phyloP scores from a whole-genome alignment of 2,797 vertebrate species.

The Sternotherus odoratus region DNA sequence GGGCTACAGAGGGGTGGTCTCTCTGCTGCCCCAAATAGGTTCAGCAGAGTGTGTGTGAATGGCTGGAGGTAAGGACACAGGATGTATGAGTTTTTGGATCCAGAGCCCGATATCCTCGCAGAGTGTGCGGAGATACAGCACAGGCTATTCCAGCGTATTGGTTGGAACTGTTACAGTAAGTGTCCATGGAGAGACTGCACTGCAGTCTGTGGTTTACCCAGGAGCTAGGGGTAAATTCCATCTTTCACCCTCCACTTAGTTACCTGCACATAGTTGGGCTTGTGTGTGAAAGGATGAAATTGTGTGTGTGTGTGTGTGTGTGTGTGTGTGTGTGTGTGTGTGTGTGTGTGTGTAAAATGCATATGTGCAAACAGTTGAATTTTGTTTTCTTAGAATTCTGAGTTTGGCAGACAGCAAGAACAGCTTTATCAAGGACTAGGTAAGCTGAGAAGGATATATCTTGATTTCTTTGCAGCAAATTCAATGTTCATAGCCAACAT shows the following conservation, averaged over 20 bases:
- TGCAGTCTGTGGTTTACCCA: background rate
- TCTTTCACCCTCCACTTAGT: background rate
- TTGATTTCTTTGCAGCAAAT: conserved; percentile 26
- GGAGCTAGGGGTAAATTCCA: background rate
- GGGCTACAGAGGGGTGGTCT: background rate
- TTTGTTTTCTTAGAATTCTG: conserved; percentile 14
- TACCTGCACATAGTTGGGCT: background rate
- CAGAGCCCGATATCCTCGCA: conserved; percentile 17
- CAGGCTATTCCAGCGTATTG: background rate
- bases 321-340: background rate
- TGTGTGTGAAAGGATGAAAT: conserved; percentile 4
- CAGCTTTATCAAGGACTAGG: background rate
- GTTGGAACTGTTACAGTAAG: background rate
- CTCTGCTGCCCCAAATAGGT: conserved; percentile 6
- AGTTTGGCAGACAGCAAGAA: conserved; percentile 8
- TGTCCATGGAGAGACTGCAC: background rate
- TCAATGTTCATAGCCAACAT: background rate
- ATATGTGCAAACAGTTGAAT: conserved; percentile 31
- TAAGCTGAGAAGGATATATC: conserved; percentile 4
- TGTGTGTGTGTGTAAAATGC: background rate
- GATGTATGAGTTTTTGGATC: conserved; percentile 31
- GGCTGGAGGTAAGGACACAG: conserved; percentile 24
- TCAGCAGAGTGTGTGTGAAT: background rate
- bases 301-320: background rate
- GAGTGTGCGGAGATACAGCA: background rate